Evolutionary conservation across 2,113 vertebrate genomes (phyloP).

Genomic region (Neotoma lepida): DNA sequence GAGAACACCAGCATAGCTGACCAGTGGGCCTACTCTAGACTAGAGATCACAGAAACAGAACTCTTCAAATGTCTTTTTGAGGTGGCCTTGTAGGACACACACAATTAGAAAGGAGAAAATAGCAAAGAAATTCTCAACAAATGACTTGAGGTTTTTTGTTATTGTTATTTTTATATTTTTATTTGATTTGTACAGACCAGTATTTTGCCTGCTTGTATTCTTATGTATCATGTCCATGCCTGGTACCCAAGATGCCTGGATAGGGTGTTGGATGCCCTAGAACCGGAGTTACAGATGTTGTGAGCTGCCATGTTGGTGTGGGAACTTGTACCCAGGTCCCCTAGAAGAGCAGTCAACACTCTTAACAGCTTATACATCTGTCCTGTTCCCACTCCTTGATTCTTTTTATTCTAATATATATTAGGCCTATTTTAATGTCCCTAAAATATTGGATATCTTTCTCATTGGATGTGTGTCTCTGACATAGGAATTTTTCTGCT

Average conservation of each 20-base stretch:
- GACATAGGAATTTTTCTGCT: background rate
- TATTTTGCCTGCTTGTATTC: background rate
- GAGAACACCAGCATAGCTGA: background rate
- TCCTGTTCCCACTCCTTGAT: background rate
- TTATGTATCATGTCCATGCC: background rate
- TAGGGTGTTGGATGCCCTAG: background rate
- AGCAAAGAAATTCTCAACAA: background rate
- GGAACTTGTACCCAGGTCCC: background rate
- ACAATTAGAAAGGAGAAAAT: conserved; percentile 5
- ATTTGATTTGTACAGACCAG: background rate
- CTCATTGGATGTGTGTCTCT: background rate
- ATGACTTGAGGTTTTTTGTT: background rate
- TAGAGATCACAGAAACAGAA: background rate
- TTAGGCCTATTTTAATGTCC: background rate
- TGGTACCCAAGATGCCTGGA: background rate
- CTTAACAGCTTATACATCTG: background rate
- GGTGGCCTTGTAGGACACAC: background rate
- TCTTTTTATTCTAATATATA: conserved; percentile 23
- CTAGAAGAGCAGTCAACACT: background rate
- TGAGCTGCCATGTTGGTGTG: background rate
- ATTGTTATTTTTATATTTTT: background rate
- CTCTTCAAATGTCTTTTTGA: background rate
- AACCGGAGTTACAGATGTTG: background rate
- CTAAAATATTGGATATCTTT: background rate
- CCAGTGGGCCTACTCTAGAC: background rate